These are phyloP conservation scores for Stenodema calcarata DNA, from an alignment of 2,888 invertebrate genomes.

Conservation along the genomic window DNA sequence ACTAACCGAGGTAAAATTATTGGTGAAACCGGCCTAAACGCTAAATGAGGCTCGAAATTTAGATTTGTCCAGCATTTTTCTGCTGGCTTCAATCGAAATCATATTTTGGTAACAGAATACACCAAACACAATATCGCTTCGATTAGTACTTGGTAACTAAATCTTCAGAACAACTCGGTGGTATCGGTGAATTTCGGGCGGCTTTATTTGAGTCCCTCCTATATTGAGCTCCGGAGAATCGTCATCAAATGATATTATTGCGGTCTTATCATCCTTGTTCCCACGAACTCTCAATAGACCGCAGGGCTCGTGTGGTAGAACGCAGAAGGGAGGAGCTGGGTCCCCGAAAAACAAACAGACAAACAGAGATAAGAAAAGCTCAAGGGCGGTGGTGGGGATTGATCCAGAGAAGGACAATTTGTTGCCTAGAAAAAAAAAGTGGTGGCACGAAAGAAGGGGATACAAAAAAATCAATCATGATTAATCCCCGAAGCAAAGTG, in stretches of 20 bases:
- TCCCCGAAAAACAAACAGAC: conserved; percentile 36
- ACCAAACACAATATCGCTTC: too few relatives aligned
- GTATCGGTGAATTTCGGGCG: background rate
- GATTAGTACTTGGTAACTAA: too few relatives aligned
- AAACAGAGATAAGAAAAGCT: conserved; percentile 45
- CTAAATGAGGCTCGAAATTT: too few relatives aligned
- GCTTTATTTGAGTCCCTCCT: background rate
- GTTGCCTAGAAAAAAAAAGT: conserved; percentile 11
- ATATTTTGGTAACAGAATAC: too few relatives aligned
- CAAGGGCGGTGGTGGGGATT: conserved; percentile 35
- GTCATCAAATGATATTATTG: conserved; percentile 40
- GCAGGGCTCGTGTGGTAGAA: conserved; percentile 23
- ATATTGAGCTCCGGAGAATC: conserved; percentile 11
- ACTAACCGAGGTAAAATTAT: too few relatives aligned
- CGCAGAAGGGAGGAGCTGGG: conserved; percentile 6
- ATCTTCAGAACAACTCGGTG: background rate
- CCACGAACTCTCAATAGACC: conserved; percentile 39
- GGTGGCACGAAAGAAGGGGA: conserved; percentile 56
- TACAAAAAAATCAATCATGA: conserved; percentile 57
- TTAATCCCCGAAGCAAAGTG: conserved; percentile 53
- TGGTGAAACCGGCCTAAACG: too few relatives aligned
- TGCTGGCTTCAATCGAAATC: too few relatives aligned
- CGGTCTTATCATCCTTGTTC: conserved; percentile 35
- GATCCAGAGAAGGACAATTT: conserved; percentile 22
- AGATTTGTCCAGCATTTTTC: too few relatives aligned